Conservation (phyloP, 2,113 vertebrate genomes). For the Trichechus manatus region DNA sequence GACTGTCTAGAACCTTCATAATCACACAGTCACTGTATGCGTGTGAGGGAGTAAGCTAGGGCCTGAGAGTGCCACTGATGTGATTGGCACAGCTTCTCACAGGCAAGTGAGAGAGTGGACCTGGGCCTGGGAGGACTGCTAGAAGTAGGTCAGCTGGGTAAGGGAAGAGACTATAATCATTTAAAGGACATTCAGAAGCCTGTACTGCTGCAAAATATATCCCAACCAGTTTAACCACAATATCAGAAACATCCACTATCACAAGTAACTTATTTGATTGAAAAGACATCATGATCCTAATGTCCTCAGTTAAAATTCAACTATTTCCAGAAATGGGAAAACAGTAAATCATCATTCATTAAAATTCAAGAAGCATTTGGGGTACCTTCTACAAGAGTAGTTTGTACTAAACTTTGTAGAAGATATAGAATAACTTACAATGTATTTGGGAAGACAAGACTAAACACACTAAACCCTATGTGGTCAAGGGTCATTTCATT, state of each 20-base stretch:
- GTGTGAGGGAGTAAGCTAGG: neutral
- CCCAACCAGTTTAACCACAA: neutral
- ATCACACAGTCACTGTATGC: neutral
- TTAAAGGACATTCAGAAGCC: neutral
- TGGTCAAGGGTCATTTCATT: neutral
- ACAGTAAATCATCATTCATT: conserved; percentile 38
- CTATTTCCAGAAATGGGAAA: conserved; percentile 57
- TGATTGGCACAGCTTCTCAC: neutral
- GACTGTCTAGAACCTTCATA: neutral
- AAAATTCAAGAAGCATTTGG: neutral
- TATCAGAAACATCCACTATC: neutral
- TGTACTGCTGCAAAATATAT: neutral
- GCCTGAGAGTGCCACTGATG: fast-evolving
- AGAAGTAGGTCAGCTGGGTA: neutral
- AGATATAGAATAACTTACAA: neutral
- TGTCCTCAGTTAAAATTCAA: conserved; percentile 46
- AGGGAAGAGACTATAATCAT: neutral
- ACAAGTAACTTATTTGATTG: conserved; percentile 46
- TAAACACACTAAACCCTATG: neutral
- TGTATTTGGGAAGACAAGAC: neutral
- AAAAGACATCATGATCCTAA: conserved; percentile 38
- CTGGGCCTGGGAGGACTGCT: neutral
- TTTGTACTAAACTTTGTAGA: neutral
- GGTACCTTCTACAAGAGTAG: neutral
- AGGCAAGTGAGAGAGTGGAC: neutral